phyloP scores from a whole-genome alignment of 2,113 vertebrate species.

The Nothocercus julius region DNA sequence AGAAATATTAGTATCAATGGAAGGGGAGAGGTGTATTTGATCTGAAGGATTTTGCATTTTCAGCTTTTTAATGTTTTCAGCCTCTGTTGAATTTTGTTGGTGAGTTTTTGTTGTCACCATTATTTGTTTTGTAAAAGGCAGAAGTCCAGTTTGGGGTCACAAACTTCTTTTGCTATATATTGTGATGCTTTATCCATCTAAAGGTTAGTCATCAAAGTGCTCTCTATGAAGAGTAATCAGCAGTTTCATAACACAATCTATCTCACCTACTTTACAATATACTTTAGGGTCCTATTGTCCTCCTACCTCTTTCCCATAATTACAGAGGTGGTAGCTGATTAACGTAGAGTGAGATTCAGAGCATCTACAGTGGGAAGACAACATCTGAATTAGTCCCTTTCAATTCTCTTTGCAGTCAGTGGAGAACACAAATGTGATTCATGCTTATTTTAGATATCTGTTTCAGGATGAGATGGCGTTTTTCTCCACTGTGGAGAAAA shows the following conservation, averaged over 20 bases:
- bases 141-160: not conserved
- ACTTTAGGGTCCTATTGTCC: not conserved
- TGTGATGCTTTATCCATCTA: rapidly evolving
- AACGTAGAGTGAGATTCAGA: not conserved
- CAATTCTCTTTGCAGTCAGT: not conserved
- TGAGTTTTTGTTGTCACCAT: not conserved
- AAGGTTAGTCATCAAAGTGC: not conserved
- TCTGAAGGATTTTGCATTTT: not conserved
- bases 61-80: not conserved
- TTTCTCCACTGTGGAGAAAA: not conserved
- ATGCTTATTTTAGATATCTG: not conserved
- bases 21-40: not conserved
- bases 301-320: not conserved
- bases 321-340: not conserved
- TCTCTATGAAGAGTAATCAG: rapidly evolving
- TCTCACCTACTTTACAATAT: not conserved
- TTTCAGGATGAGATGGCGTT: not conserved
- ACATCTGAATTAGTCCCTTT: not conserved
- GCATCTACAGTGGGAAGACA: not conserved
- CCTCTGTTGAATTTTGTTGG: not conserved
- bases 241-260: not conserved
- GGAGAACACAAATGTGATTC: not conserved
- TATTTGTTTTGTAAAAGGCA: not conserved
- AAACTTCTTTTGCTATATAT: not conserved
- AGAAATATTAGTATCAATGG: not conserved